Evolutionary conservation across 1,140 invertebrate genomes (phyloP), one percentile per base, ranked within the genome.

Genomic region (Agrilus planipennis): DNA sequence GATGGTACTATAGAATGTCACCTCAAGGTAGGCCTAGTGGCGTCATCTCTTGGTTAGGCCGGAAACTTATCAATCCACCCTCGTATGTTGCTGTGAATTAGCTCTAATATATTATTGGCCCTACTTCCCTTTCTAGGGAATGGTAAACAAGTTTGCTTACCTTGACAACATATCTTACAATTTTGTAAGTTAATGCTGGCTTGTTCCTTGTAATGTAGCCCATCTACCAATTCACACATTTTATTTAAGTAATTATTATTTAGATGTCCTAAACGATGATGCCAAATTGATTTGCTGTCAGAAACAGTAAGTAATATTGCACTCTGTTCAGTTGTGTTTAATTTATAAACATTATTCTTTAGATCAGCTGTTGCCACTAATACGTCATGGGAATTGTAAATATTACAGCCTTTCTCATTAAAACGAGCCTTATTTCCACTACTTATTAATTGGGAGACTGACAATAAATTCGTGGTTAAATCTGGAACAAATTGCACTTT

Each of bases 241-340:
- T 34, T 31, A 16, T 38, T 39, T n/a, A 49, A 27, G 27, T 46
- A 17, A 17, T 31, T n/a, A 11, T 14, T 52, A 43, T 48, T 58
- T 22, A 58, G 41, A 32, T 60, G 58, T 22, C 50, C 54, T 11
- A 57, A 37, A 9, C 50, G 18, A 3, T 43, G 32, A 38, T 55
- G 50, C 53, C 51, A 52, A 9, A 27, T 12, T 7, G 7, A 9
- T 9, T 12, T 27, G 23, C 23, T 27, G n/a, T n/a, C n/a, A n/a
- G n/a, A n/a, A 9, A 12, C 23, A 7, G 12, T 9, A 9, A 27
- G 12, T 9, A 7, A 27, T 9, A 7, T 12, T 9, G 23, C 23
- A 27, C 23, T 12, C 7, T 27, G 7, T 9, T 27, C 14, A 14
- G 7, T 10, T 10, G 14, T 10, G 5, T 49, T 52, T 34, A 54